phyloP scores from a whole-genome alignment of 2,113 vertebrate species.

The Mormoops blainvillei region DNA sequence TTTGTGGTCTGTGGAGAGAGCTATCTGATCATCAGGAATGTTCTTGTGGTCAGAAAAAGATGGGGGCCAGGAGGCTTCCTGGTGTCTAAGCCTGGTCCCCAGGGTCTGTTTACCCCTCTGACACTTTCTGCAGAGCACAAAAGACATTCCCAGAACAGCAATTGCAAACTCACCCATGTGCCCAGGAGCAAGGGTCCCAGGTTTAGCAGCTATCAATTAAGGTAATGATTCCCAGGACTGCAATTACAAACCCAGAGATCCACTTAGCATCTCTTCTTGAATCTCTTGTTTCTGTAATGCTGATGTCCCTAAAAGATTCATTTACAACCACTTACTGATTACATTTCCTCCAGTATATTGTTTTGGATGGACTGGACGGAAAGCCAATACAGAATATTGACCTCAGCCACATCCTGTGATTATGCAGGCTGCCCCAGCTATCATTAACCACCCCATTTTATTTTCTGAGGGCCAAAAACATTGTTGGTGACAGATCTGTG shows the following conservation, averaged over 20 bases:
- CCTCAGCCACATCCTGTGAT: constrained; percentile 83
- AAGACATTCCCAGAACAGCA: constrained; percentile 69
- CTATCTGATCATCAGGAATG: constrained; percentile 86
- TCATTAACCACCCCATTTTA: constrained; percentile 73
- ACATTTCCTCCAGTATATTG: constrained; percentile 85
- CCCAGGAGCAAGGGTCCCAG: constrained; percentile 77
- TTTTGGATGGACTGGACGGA: constrained; percentile 85
- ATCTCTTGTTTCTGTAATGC: constrained; percentile 82
- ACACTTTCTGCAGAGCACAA: constrained; percentile 84
- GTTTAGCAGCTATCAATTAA: constrained; percentile 95
- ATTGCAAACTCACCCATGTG: constrained; percentile 77
- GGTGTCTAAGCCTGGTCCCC: constrained; percentile 80
- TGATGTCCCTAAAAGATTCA: constrained; percentile 85
- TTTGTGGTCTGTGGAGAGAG: constrained; percentile 81
- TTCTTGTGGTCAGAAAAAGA: constrained; percentile 86
- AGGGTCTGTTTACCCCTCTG: constrained; percentile 86
- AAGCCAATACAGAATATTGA: constrained; percentile 88
- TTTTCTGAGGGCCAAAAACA: constrained; percentile 72
- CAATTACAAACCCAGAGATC: constrained; percentile 93
- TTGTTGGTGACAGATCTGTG: constrained; percentile 58
- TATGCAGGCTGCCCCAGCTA: constrained; percentile 72
- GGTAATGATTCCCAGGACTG: constrained; percentile 91
- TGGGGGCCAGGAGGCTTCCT: constrained; percentile 82
- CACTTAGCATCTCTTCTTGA: constrained; percentile 88
- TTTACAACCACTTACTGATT: constrained; percentile 91